Conservation (phyloP, 2,888 invertebrate species). For the Rhogogaster chlorosoma region DNA sequence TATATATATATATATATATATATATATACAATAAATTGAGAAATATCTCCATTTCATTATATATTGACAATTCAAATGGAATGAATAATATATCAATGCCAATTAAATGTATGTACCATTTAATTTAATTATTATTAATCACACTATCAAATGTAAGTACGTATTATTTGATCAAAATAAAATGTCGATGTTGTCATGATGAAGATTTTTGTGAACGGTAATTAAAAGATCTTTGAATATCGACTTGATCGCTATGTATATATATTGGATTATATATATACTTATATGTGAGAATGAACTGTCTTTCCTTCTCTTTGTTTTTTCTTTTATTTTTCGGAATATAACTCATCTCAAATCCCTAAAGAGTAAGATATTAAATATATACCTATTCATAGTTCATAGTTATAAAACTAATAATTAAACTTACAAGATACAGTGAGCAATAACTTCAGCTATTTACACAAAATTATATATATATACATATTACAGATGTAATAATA, state of each 20-base stretch:
- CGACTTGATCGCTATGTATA: conserved; percentile 4
- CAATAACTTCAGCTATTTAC: conserved; percentile 77
- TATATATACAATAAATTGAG: neutral
- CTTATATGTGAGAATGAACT: neutral
- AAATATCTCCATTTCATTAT: neutral
- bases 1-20: no score
- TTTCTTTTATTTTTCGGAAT: neutral
- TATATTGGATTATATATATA: conserved; percentile 4
- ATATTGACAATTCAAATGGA: neutral
- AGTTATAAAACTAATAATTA: conserved; percentile 72
- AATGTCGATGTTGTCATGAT: neutral
- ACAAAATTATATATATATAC: conserved; percentile 70
- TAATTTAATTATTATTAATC: neutral
- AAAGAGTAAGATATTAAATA: conserved; percentile 59
- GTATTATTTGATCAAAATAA: neutral
- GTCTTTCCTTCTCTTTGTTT: neutral
- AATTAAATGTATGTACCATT: neutral
- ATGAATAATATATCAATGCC: neutral
- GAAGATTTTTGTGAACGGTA: neutral
- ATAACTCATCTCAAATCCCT: conserved; percentile 23
- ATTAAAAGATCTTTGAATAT: conserved; percentile 1
- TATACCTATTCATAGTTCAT: conserved; percentile 57
- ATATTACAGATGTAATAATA: conserved; percentile 74
- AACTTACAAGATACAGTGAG: conserved; percentile 76
- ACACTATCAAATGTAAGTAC: neutral